These are phyloP conservation scores for Kradibia gibbosae DNA, from an alignment of 1,140 invertebrate species.

Conservation along the genomic window DNA sequence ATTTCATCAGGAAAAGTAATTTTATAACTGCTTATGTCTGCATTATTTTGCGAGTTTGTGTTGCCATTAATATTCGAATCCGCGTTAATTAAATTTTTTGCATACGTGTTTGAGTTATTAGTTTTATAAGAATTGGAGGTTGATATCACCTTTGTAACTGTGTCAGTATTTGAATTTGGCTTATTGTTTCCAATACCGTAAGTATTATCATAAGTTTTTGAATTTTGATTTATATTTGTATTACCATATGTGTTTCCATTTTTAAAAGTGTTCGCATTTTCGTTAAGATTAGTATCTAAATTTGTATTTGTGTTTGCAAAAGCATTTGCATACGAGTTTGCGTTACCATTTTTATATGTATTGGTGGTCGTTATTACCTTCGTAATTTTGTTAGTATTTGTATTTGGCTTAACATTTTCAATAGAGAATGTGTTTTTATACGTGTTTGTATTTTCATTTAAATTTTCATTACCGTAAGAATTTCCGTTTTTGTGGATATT, in stretches of 20 bases:
- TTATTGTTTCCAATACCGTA: no score
- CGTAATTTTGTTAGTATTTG: neutral
- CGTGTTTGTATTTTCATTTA: no score
- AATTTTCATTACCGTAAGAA: neutral
- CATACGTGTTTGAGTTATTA: conserved; percentile 36
- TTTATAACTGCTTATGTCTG: no score
- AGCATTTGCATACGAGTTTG: neutral
- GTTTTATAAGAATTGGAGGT: neutral
- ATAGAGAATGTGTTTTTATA: conserved; percentile 28
- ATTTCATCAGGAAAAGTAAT: neutral
- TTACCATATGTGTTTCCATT: neutral
- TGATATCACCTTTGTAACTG: neutral
- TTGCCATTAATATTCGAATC: neutral
- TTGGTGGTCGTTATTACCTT: neutral
- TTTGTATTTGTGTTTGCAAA: neutral
- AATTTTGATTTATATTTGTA: neutral
- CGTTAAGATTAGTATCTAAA: neutral
- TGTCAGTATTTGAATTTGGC: neutral
- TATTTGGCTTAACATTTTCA: conserved; percentile 37
- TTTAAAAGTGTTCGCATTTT: neutral
- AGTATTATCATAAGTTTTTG: neutral
- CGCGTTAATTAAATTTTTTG: conserved; percentile 29
- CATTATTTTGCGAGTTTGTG: no score
- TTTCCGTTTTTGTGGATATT: conserved; percentile 13
- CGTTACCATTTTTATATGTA: conserved; percentile 43